Conservation (phyloP, 2,797 vertebrate species). For the Onychomys torridus region DNA sequence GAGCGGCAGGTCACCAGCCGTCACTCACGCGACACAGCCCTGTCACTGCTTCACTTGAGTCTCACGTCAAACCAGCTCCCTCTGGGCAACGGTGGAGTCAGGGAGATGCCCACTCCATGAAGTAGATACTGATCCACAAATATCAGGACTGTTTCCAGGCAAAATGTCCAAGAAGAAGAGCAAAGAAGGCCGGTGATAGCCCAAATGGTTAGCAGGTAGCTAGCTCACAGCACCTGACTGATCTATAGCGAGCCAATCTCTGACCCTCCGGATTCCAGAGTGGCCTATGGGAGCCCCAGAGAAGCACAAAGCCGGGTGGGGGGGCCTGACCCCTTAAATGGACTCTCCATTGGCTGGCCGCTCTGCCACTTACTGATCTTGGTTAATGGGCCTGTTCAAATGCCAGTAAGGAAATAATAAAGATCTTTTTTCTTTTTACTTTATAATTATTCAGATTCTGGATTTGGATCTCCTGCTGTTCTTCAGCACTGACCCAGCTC, state of each 20-base stretch:
- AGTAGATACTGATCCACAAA: background rate
- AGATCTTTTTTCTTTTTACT: background rate
- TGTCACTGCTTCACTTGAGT: no score
- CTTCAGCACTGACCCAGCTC: background rate
- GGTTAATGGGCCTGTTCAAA: background rate
- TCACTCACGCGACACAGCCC: accelerated
- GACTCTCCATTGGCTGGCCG: background rate
- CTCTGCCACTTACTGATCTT: background rate
- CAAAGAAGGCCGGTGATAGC: no score
- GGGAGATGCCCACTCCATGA: background rate
- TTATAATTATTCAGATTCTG: background rate
- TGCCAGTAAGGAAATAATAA: background rate
- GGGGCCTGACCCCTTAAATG: background rate
- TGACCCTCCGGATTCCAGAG: background rate
- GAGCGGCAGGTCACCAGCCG: accelerated
- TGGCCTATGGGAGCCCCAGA: background rate
- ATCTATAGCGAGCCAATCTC: accelerated
- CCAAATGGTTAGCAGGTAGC: accelerated
- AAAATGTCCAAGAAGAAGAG: no score
- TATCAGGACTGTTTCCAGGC: background rate
- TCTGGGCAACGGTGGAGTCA: background rate
- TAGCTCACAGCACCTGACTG: no score
- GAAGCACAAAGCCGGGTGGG: no score
- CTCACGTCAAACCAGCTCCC: background rate
- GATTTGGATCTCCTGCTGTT: background rate